Conservation (phyloP, 2,888 invertebrate genomes). For the Drosophila picticornis region DNA sequence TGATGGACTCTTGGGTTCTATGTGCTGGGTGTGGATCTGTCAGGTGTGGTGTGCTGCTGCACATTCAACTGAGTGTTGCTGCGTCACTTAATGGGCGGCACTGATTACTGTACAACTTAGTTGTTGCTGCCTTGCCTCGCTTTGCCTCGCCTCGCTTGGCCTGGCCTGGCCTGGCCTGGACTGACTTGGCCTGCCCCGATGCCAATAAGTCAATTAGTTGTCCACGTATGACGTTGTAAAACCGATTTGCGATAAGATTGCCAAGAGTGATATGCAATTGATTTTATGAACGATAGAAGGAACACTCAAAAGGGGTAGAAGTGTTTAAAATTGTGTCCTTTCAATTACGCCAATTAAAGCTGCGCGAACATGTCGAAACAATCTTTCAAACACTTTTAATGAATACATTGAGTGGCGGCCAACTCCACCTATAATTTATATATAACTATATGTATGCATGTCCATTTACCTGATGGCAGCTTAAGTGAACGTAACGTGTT, state of each 20-base stretch:
- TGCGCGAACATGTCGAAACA: conserved; percentile 27
- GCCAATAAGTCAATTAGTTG: conserved; percentile 72
- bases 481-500: conserved; percentile 28
- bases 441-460: not conserved
- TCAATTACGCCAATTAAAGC: conserved; percentile 59
- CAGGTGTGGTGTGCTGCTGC: conserved; percentile 5
- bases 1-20: conserved; percentile 37
- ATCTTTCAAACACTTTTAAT: conserved; percentile 24
- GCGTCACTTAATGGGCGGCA: conserved; percentile 54
- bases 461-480: conserved; percentile 1
- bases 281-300: conserved; percentile 49
- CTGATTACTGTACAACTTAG: conserved; percentile 54
- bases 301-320: conserved; percentile 9
- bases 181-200: conserved; percentile 10
- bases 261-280: conserved; percentile 55
- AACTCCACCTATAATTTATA: not conserved
- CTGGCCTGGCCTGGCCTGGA: not conserved
- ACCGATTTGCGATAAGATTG: conserved; percentile 64
- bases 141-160: not conserved
- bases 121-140: conserved; percentile 4
- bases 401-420: conserved; percentile 22
- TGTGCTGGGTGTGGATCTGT: conserved; percentile 17
- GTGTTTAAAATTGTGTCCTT: conserved; percentile 48
- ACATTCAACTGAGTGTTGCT: conserved; percentile 33
- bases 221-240: conserved; percentile 33